Conservation (phyloP, 1,140 invertebrate species). For the Formica selysi region DNA sequence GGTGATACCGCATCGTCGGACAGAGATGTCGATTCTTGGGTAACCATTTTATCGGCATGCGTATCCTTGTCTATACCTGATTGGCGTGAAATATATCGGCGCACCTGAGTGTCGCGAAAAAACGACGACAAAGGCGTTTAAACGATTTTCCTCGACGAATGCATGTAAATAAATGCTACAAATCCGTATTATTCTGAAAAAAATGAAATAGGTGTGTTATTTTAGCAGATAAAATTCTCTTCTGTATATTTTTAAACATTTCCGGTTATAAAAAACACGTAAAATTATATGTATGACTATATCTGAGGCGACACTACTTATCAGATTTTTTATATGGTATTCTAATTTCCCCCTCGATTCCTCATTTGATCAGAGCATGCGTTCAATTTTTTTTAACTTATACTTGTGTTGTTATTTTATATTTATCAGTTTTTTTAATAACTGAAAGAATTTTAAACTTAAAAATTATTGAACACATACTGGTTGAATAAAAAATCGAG, state of each 20-base stretch:
- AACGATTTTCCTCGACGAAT: not conserved
- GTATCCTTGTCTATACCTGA: conserved; percentile 17
- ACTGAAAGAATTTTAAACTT: too few species aligned
- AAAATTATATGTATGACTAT: not conserved
- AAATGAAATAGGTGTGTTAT: not conserved
- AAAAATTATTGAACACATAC: too few species aligned
- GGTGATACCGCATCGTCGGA: conserved; percentile 2
- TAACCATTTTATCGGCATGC: conserved; percentile 56
- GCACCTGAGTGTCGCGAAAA: conserved; percentile 48
- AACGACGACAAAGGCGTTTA: conserved; percentile 10
- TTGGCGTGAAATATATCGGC: conserved; percentile 50
- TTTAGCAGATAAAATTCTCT: not conserved
- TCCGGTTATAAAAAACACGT: not conserved
- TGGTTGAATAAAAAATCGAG: too few species aligned
- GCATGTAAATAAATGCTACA: conserved; percentile 15
- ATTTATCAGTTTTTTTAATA: too few species aligned
- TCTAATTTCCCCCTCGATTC: not conserved
- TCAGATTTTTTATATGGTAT: too few species aligned
- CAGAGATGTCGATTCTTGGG: conserved; percentile 51
- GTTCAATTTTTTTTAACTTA: too few species aligned
- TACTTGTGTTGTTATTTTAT: too few species aligned
- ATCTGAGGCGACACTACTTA: too few species aligned
- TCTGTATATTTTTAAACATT: not conserved
- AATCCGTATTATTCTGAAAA: not conserved
- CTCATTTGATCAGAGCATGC: too few species aligned